Percentiles rank a stretch among this genome's conserved stretches.
Conservation (phyloP, 1,140 invertebrate genomes). For the Propsilocerus akamusi region DNA sequence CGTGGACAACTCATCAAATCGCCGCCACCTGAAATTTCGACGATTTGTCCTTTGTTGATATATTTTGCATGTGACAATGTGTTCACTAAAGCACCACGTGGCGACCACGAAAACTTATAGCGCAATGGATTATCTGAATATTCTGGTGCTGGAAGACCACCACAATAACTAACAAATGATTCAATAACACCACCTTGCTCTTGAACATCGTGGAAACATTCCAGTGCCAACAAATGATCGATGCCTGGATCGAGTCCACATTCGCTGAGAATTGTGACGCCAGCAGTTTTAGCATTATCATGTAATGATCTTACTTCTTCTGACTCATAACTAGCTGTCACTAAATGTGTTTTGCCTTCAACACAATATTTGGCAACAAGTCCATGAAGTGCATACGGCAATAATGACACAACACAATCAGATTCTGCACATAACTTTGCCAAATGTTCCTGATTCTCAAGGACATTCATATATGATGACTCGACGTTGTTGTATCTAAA, state of each 20-base stretch:
- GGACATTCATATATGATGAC: slow-evolving; percentile 63
- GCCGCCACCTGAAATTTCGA: slow-evolving; percentile 81
- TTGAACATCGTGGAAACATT: slow-evolving; percentile 84
- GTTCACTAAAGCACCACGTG: slow-evolving; percentile 75
- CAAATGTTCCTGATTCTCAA: slow-evolving; percentile 47
- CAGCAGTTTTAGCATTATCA: slow-evolving; percentile 58
- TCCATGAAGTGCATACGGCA: slow-evolving; percentile 85
- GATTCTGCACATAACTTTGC: slow-evolving; percentile 50
- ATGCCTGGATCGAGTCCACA: slow-evolving; percentile 95
- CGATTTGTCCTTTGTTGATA: slow-evolving; percentile 63
- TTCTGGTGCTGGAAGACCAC: slow-evolving; percentile 89
- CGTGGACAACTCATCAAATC: slow-evolving; percentile 62
- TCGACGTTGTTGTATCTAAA: slow-evolving; percentile 59
- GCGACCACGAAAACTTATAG: slow-evolving; percentile 98
- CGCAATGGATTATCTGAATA: slow-evolving; percentile 82
- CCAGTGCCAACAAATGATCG: slow-evolving; percentile 91
- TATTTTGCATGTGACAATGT: slow-evolving; percentile 78
- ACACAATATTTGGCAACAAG: slow-evolving; percentile 76
- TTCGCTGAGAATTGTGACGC: slow-evolving; percentile 82
- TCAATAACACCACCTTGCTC: slow-evolving; percentile 63
- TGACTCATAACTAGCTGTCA: slow-evolving; percentile 89
- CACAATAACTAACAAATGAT: slow-evolving; percentile 94
- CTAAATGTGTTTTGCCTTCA: slow-evolving; percentile 67
- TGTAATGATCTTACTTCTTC: slow-evolving; percentile 67
- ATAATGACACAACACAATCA: slow-evolving; percentile 72